These are phyloP conservation scores for Halichoeres trimaculatus DNA, from an alignment of 2,113 vertebrate genomes.

Conservation along the genomic window DNA sequence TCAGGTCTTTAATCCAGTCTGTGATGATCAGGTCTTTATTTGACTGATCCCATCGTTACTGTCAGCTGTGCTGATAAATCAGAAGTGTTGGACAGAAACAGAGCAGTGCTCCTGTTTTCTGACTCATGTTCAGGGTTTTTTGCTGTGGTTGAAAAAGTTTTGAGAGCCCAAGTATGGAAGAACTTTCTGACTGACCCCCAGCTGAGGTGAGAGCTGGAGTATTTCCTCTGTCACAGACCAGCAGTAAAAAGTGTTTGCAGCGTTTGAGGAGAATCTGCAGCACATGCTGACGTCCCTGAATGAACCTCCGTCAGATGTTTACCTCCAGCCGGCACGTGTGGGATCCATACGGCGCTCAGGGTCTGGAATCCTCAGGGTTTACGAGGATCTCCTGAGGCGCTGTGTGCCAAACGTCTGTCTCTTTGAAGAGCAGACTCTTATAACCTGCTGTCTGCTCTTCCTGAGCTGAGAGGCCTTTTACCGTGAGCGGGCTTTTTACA, in stretches of 20 bases:
- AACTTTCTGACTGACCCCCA: neutral
- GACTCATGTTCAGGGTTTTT: neutral
- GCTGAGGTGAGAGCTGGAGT: neutral
- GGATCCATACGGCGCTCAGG: constrained; percentile 22
- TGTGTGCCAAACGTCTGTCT: constrained; percentile 3
- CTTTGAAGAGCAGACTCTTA: constrained; percentile 60
- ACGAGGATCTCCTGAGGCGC: constrained; percentile 44
- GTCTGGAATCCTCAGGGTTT: constrained; percentile 43
- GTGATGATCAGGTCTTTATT: constrained; percentile 1
- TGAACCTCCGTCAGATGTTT: constrained; percentile 25
- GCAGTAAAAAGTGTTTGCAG: neutral
- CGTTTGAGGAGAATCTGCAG: neutral
- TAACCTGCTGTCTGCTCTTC: constrained; percentile 22
- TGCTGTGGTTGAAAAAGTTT: neutral
- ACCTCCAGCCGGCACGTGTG: constrained; percentile 25
- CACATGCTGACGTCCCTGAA: constrained; percentile 16
- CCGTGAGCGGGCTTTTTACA: constrained; percentile 56
- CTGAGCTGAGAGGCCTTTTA: constrained; percentile 55
- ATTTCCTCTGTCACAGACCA: neutral
- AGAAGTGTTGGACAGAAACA: neutral
- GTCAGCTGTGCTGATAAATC: neutral
- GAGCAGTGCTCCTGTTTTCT: neutral
- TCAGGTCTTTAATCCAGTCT: neutral
- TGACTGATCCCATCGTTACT: neutral
- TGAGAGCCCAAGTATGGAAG: neutral